phyloP scores from a whole-genome alignment of 2,797 vertebrate genomes.

The Cossypha dichroa region DNA sequence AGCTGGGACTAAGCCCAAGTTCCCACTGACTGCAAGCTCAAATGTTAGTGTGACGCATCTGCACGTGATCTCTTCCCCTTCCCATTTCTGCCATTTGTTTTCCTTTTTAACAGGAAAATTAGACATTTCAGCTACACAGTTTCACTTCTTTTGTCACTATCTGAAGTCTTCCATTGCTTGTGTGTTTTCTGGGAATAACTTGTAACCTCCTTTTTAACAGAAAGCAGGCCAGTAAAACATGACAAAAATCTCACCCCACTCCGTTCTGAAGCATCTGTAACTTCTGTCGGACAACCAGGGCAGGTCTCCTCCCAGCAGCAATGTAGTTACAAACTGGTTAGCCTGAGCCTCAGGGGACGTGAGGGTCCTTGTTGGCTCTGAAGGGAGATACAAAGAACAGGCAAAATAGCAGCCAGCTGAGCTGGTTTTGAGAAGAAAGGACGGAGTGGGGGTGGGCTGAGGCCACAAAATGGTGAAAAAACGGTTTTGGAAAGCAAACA shows the following conservation, averaged over 20 bases:
- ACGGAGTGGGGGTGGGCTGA: background rate
- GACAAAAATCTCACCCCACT: background rate
- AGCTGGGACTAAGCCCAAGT: slow-evolving; percentile 24
- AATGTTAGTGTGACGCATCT: background rate
- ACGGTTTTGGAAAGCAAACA: background rate
- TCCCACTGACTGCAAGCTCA: background rate
- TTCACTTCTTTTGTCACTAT: background rate
- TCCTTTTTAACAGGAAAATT: background rate
- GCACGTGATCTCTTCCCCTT: background rate
- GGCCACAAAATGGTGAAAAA: background rate
- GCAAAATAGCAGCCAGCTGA: background rate
- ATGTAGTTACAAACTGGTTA: background rate
- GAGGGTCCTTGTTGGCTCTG: background rate
- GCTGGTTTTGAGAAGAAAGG: background rate
- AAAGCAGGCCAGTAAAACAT: slow-evolving; percentile 13
- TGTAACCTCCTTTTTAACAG: slow-evolving; percentile 1
- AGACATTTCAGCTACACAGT: background rate
- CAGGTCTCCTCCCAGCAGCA: background rate
- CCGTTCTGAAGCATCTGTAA: background rate
- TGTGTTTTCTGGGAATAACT: slow-evolving; percentile 11
- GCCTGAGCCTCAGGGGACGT: background rate
- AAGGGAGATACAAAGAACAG: background rate
- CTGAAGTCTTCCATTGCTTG: background rate
- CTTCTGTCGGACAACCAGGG: background rate
- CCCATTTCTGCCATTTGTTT: background rate